Evolutionary conservation across 2,797 vertebrate species (phyloP).

Genomic region (Cryptoprocta ferox): DNA sequence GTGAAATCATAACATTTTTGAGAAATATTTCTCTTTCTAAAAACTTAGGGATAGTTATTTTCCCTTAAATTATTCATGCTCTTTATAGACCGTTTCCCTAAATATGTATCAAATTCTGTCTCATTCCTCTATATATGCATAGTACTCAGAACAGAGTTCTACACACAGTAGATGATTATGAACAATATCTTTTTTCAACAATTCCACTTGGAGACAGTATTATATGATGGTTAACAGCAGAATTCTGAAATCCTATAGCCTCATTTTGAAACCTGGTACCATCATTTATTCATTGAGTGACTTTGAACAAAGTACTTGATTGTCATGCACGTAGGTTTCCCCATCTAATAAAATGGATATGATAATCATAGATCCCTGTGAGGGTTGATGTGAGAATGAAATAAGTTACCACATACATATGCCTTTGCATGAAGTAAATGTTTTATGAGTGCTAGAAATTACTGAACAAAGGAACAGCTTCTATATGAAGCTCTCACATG

Average conservation of each 20-base stretch:
- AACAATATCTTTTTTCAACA: constrained; percentile 7
- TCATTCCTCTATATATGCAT: not conserved
- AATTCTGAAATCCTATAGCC: not conserved
- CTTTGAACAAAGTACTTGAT: not conserved
- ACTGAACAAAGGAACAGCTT: not conserved
- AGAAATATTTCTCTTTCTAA: not conserved
- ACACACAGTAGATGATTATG: not conserved
- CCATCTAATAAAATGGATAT: not conserved
- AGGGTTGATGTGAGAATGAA: not conserved
- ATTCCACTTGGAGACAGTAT: not conserved
- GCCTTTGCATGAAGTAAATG: not conserved
- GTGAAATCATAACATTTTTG: not conserved
- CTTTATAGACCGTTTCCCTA: not conserved
- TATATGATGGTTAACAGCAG: not conserved
- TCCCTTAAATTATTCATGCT: not conserved
- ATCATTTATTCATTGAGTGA: not conserved
- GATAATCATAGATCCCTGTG: not conserved
- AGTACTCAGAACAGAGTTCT: not conserved
- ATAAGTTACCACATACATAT: not conserved
- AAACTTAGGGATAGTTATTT: not conserved
- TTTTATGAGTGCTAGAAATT: not conserved
- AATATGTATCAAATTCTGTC: not conserved
- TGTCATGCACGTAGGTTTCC: not conserved
- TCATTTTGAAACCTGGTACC: not conserved
- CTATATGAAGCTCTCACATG: not conserved